These are phyloP conservation scores for Aythya baeri DNA, from an alignment of 2,113 vertebrate genomes.

Conservation along the genomic window DNA sequence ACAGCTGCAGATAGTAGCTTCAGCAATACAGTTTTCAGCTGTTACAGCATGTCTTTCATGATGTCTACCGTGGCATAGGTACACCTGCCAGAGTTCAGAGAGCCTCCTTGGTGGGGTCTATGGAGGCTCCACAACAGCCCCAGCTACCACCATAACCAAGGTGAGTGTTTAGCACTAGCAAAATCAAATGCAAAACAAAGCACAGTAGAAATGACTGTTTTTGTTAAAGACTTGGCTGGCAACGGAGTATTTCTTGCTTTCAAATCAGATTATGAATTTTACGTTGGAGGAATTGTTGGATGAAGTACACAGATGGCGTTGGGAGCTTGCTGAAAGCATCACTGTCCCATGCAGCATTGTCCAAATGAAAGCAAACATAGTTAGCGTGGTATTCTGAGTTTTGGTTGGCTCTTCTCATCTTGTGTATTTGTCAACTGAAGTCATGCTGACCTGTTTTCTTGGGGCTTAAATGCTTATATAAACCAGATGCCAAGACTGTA, in stretches of 20 bases:
- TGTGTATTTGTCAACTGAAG: neutral
- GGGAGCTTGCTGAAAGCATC: neutral
- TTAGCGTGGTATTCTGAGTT: neutral
- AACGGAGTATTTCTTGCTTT: neutral
- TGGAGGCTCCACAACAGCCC: neutral
- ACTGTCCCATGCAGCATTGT: neutral
- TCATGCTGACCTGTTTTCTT: constrained; percentile 25
- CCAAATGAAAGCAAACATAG: neutral
- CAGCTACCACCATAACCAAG: fast-evolving
- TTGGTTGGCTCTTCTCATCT: neutral
- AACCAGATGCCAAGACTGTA: constrained; percentile 13
- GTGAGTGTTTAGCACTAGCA: neutral
- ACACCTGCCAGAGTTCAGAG: neutral
- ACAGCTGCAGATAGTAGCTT: neutral
- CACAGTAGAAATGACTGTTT: neutral
- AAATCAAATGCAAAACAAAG: neutral
- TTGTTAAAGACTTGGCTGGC: neutral
- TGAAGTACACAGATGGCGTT: neutral
- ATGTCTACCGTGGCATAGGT: neutral
- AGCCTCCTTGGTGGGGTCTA: fast-evolving
- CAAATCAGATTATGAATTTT: neutral
- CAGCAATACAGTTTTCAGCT: neutral
- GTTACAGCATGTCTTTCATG: neutral
- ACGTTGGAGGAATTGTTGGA: neutral
- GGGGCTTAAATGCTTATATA: constrained; percentile 3